Conservation (phyloP, 2,113 vertebrate genomes). For the Ptyas mucosa region DNA sequence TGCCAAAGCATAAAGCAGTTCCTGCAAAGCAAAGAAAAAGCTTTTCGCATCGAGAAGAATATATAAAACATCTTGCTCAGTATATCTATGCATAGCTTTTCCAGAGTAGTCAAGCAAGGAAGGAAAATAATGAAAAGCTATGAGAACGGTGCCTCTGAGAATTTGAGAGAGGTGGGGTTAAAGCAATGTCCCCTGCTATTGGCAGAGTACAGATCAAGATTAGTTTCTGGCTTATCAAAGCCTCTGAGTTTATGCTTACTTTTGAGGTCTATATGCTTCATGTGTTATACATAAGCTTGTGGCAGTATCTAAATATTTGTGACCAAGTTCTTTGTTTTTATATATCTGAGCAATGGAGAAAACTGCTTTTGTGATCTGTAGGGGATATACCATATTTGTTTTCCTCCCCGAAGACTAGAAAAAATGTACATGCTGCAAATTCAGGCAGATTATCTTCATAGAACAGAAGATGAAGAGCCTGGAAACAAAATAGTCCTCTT, state of each 20-base stretch:
- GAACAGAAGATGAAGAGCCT: neutral
- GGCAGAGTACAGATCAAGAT: conserved; percentile 21
- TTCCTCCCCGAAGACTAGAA: neutral
- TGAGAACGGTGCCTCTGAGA: neutral
- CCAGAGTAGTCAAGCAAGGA: neutral
- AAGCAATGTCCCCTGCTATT: conserved; percentile 4
- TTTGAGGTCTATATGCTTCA: conserved; percentile 28
- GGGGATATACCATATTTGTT: neutral
- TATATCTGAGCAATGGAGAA: neutral
- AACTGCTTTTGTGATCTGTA: neutral
- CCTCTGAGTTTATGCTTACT: conserved; percentile 18
- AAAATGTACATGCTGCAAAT: neutral
- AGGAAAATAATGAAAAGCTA: neutral
- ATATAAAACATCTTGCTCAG: neutral
- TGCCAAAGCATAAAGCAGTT: neutral
- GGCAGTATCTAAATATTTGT: conserved; percentile 36
- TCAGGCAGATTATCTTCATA: neutral
- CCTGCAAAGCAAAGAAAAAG: neutral
- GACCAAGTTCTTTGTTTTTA: neutral
- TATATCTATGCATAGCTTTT: neutral
- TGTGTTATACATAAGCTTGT: conserved; percentile 3
- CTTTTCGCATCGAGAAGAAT: neutral
- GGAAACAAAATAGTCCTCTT: neutral
- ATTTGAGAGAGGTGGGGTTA: neutral
- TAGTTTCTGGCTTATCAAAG: conserved; percentile 19